Percentiles rank a stretch among this genome's conserved stretches.
phyloP scores from a whole-genome alignment of 2,888 invertebrate species.

The Cantharis lateralis region DNA sequence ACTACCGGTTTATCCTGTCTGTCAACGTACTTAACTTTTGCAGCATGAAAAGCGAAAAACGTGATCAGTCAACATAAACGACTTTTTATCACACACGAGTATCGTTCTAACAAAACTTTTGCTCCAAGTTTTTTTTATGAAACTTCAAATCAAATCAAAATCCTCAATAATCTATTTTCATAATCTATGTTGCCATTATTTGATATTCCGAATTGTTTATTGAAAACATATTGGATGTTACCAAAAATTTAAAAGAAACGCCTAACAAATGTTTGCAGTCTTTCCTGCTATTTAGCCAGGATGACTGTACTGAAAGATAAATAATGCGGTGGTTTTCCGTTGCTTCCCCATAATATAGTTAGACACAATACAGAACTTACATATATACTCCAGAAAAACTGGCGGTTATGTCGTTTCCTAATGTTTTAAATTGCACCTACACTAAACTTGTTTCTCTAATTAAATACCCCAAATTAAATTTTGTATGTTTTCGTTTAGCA shows the following conservation, averaged over 20 bases:
- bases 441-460: background rate
- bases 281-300: background rate
- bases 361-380: background rate
- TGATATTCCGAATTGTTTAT: background rate
- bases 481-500: background rate
- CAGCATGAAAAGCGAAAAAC: constrained; percentile 45
- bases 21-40: constrained; percentile 49
- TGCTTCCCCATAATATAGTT: background rate
- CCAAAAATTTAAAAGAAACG: background rate
- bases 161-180: background rate
- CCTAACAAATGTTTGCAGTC: background rate
- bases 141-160: constrained; percentile 22
- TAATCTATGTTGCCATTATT: background rate
- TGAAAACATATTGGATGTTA: background rate
- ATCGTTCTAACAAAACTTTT: constrained; percentile 35
- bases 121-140: constrained; percentile 23
- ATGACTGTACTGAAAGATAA: background rate
- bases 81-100: constrained; percentile 44
- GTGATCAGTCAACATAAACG: constrained; percentile 50
- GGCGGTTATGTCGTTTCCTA: background rate
- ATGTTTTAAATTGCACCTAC: background rate
- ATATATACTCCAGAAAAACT: background rate
- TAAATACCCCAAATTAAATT: background rate
- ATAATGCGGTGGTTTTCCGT: background rate
- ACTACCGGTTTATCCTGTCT: constrained; percentile 48